Conservation (phyloP, 2,797 vertebrate genomes). For the Cynopterus sphinx region DNA sequence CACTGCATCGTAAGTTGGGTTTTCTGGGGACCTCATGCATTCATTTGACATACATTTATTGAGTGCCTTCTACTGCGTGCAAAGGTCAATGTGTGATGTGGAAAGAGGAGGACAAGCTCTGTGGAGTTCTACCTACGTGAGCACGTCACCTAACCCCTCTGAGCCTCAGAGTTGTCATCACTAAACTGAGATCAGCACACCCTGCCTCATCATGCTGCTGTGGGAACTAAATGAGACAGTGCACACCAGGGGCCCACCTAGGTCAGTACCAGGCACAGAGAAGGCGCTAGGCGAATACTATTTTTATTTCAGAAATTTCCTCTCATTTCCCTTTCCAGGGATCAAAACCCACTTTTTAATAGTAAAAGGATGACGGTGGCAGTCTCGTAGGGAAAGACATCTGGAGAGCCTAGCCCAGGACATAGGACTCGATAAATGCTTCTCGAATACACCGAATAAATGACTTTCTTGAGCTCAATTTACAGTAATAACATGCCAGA, state of each 20-base stretch:
- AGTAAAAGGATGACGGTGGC: not conserved
- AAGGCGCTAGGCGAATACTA: not conserved
- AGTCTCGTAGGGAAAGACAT: not conserved
- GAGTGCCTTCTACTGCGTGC: not conserved
- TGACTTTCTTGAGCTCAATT: not conserved
- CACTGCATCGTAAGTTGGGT: rapidly evolving
- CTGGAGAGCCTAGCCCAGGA: too few relatives aligned
- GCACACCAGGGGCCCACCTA: not conserved
- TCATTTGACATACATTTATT: rapidly evolving
- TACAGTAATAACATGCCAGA: not conserved
- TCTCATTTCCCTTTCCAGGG: not conserved
- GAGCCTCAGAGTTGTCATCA: rapidly evolving
- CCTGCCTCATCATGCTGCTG: rapidly evolving
- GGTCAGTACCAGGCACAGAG: not conserved
- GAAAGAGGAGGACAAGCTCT: not conserved
- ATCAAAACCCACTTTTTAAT: not conserved
- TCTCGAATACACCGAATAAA: not conserved
- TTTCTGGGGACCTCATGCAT: not conserved
- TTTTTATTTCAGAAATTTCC: not conserved
- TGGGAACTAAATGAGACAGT: not conserved
- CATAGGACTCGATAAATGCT: not conserved
- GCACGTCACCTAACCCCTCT: not conserved
- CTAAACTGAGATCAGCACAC: not conserved
- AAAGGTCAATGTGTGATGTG: not conserved
- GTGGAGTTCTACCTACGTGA: rapidly evolving